phyloP scores from a whole-genome alignment of 1,140 invertebrate species.

The Hormaphis cornu region DNA sequence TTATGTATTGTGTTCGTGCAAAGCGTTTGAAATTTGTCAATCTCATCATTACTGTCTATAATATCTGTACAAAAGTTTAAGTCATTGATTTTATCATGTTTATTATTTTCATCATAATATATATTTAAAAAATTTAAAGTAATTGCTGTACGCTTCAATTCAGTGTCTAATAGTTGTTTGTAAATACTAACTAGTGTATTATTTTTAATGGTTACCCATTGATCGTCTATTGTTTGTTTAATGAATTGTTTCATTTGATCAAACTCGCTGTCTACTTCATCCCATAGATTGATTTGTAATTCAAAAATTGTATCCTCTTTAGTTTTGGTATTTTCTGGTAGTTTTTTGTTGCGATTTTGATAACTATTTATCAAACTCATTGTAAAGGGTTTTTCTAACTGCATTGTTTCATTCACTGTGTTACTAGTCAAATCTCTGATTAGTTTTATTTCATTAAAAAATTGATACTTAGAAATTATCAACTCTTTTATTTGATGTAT shows the following conservation, averaged over 20 bases:
- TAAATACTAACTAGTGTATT: neutral
- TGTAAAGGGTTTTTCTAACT: neutral
- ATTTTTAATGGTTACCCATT: neutral
- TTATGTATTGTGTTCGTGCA: neutral
- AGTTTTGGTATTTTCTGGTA: neutral
- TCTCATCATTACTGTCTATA: neutral
- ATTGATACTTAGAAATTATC: neutral
- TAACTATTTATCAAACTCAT: neutral
- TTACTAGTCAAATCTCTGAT: neutral
- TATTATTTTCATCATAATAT: conserved; percentile 5
- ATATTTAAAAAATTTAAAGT: neutral
- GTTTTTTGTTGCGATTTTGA: neutral
- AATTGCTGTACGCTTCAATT: neutral
- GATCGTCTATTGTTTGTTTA: neutral
- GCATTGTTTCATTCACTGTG: neutral
- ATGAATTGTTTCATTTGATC: neutral
- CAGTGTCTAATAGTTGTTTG: neutral
- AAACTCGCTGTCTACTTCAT: neutral
- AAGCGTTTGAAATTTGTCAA: neutral
- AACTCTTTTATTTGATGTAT: neutral
- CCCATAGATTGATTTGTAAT: conserved; percentile 5
- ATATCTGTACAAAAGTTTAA: neutral
- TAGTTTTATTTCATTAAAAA: neutral
- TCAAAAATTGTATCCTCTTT: neutral
- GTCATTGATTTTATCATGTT: neutral